Percentiles rank a stretch among this genome's conserved stretches.
Evolutionary conservation across 2,888 invertebrate genomes (phyloP).

Genomic region (Meiosimyza platycephala): DNA sequence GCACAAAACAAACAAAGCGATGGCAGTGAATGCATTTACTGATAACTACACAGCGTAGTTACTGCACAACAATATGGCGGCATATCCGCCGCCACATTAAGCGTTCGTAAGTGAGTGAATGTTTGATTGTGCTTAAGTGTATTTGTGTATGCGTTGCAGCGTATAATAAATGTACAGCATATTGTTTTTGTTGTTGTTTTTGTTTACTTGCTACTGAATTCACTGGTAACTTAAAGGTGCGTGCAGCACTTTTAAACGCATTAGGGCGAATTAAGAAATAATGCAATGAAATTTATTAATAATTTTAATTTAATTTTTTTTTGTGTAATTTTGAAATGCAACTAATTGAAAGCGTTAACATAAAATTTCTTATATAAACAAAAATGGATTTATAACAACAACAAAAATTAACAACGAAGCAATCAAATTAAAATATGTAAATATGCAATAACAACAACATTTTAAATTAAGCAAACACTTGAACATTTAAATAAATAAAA

Average conservation of each 20-base stretch:
- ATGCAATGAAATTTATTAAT: too few relatives aligned
- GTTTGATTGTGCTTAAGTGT: neutral
- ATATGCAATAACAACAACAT: constrained; percentile 2
- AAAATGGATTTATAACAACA: too few relatives aligned
- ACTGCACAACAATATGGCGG: constrained; percentile 2
- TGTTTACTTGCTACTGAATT: neutral
- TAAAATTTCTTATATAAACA: neutral
- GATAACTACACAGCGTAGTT: neutral
- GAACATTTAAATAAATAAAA: too few relatives aligned
- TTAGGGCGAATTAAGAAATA: neutral
- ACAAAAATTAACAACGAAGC: too few relatives aligned
- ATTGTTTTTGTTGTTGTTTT: neutral
- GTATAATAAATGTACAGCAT: neutral
- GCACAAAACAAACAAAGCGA: constrained; percentile 4
- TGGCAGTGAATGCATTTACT: neutral
- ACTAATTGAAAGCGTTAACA: neutral
- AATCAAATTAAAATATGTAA: constrained; percentile 4
- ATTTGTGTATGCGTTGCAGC: constrained; percentile 6
- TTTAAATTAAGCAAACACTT: neutral
- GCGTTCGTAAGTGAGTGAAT: too few relatives aligned
- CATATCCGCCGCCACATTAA: neutral
- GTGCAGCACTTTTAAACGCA: neutral
- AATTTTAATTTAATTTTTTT: too few relatives aligned
- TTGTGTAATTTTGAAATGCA: too few relatives aligned
- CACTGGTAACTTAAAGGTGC: neutral